These are phyloP conservation scores for Epistrophella euchroma DNA, from an alignment of 2,888 invertebrate species.

Conservation along the genomic window DNA sequence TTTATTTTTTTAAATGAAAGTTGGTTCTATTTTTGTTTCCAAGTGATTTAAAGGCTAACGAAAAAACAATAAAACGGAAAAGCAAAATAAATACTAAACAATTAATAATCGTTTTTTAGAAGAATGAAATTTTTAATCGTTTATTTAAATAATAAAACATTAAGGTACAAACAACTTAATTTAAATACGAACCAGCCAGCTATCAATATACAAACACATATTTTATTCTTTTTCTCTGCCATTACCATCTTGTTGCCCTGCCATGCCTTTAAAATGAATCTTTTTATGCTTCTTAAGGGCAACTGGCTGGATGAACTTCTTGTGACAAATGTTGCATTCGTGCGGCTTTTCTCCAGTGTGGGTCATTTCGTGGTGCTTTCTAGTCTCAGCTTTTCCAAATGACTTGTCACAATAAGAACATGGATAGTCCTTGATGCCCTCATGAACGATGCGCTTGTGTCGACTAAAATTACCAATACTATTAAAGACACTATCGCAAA, in stretches of 20 bases:
- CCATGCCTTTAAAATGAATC: slow-evolving; percentile 78
- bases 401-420: slow-evolving; percentile 82
- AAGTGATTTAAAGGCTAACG: too few relatives aligned
- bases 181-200: too few relatives aligned
- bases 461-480: slow-evolving; percentile 82
- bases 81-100: too few relatives aligned
- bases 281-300: slow-evolving; percentile 82
- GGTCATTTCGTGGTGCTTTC: slow-evolving; percentile 83
- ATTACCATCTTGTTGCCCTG: not conserved
- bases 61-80: too few relatives aligned
- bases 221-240: too few relatives aligned
- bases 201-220: too few relatives aligned
- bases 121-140: too few relatives aligned
- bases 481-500: slow-evolving; percentile 81
- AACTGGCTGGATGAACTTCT: slow-evolving; percentile 81
- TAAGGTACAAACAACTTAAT: too few relatives aligned
- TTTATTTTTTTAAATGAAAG: too few relatives aligned
- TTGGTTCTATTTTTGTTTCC: too few relatives aligned
- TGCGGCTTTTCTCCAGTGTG: slow-evolving; percentile 83
- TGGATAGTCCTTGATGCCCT: slow-evolving; percentile 82
- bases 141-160: too few relatives aligned
- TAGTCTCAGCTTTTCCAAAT: slow-evolving; percentile 72
- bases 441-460: slow-evolving; percentile 82
- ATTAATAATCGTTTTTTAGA: too few relatives aligned
- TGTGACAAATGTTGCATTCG: slow-evolving; percentile 80